These are phyloP conservation scores for Euzophera pinguis DNA, from an alignment of 2,888 invertebrate species.

Conservation along the genomic window DNA sequence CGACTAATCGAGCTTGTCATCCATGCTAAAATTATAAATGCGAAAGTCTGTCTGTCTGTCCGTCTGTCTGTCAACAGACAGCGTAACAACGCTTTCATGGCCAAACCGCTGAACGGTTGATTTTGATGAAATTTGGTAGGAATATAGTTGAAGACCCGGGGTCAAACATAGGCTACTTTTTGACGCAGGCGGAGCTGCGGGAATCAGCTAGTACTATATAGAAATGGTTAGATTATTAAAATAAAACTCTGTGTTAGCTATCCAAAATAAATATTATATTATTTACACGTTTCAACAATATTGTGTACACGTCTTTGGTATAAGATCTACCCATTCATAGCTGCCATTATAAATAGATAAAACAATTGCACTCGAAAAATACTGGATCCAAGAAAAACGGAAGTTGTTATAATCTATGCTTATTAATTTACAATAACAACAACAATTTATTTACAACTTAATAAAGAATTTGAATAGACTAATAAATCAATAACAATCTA, in stretches of 20 bases:
- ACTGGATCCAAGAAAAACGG: slow-evolving; percentile 45
- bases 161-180: too few relatives aligned
- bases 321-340: slow-evolving; percentile 61
- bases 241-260: slow-evolving; percentile 25
- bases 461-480: slow-evolving; percentile 21
- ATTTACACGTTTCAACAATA: slow-evolving; percentile 60
- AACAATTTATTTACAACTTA: slow-evolving; percentile 35
- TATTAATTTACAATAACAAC: slow-evolving; percentile 39
- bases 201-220: too few relatives aligned
- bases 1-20: too few relatives aligned
- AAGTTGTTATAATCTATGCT: slow-evolving; percentile 29
- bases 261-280: slow-evolving; percentile 54
- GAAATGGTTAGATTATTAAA: slow-evolving; percentile 11
- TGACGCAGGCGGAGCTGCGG: too few relatives aligned
- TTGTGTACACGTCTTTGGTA: slow-evolving; percentile 74
- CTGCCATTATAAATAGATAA: slow-evolving; percentile 33
- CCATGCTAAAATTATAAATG: too few relatives aligned
- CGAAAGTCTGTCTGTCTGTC: too few relatives aligned
- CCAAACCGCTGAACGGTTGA: too few relatives aligned
- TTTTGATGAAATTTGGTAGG: too few relatives aligned
- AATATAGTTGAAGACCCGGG: too few relatives aligned
- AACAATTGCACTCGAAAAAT: slow-evolving; percentile 71
- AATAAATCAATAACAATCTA: slow-evolving; percentile 23
- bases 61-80: too few relatives aligned
- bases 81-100: too few relatives aligned